Base-by-base conservation (phyloP, 1,140 invertebrate species). In the Drosophila nannoptera region DNA sequence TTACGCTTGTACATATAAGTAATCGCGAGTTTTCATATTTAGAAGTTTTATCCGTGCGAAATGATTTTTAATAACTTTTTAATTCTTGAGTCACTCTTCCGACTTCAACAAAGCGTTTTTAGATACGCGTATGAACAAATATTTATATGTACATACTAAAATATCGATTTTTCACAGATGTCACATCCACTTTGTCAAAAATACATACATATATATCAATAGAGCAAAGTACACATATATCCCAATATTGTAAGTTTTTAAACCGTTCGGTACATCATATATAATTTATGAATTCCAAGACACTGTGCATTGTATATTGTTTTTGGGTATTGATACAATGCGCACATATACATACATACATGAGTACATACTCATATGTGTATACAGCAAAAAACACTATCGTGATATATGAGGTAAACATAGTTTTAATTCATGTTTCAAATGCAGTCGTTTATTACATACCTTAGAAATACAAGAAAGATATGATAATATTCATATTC, bases 81-180 rank as follows among this genome's bases (percentile, higher is more conserved):
- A 36, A 12, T 8, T 8, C 43, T 56, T 31, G 5, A 12, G 4
- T 40, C 63, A 43, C 36, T 49, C 5, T 14, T 40, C n/a, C 36
- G 36, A 50, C 11, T 66, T 59, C 49, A 8, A 31, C 22, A 32
- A 46, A 65, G 53, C 43, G 53, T 49, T 48, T 65, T 49, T n/a
- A 7, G 16, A 58, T 29, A 43, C 43, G 32, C 36, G 53, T 43
- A 31, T 49, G 22, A 29, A 66, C 36, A 52, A 43, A 48, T 48
- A 64, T 55, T 56, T 54, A 56, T 46, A 36, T 56, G 61, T 65
- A 65, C 40, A 67, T 62, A 61, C 65, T 62, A 54, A 68, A 64
- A 50, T 64, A 69, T 69, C 61, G 67, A 69, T 69, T 69, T 69
- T 69, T 69, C 67, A 22, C 67, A 69, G 50, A 45, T 38, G 35